Percentiles rank a stretch among this genome's conserved stretches.
Evolutionary conservation across 1,140 invertebrate genomes (phyloP).

Genomic region (Cotesia vestalis): DNA sequence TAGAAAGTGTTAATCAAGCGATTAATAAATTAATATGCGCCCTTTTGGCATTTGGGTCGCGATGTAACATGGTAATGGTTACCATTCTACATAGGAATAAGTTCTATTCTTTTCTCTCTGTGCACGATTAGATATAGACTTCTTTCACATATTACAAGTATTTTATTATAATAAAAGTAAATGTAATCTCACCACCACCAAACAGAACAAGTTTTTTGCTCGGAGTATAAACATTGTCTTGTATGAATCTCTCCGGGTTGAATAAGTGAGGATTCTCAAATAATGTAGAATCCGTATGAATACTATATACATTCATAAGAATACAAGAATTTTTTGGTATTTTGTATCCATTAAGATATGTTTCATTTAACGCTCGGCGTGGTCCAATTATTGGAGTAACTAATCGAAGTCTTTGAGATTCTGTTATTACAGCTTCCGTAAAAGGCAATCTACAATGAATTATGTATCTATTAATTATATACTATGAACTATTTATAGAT

Average conservation of each 20-base stretch:
- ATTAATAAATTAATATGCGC: no score
- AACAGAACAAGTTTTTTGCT: constrained; percentile 73
- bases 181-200: constrained; percentile 70
- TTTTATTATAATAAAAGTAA: constrained; percentile 6
- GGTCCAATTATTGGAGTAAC: constrained; percentile 76
- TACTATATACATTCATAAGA: constrained; percentile 72
- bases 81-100: no score
- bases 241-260: constrained; percentile 76
- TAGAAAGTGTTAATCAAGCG: no score
- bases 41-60: no score
- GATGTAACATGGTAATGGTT: no score
- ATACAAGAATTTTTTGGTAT: constrained; percentile 75
- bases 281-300: constrained; percentile 70
- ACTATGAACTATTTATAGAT: constrained; percentile 25
- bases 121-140: no score
- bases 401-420: constrained; percentile 71
- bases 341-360: constrained; percentile 70
- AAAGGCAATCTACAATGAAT: constrained; percentile 68
- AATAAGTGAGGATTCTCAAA: constrained; percentile 77
- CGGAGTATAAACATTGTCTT: constrained; percentile 51
- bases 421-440: constrained; percentile 72
- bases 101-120: no score
- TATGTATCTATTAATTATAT: background rate
- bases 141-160: no score
- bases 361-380: constrained; percentile 70